Evolutionary conservation across 2,113 vertebrate genomes (phyloP), one percentile per base, ranked within the genome.

Genomic region (Elachura formosa): DNA sequence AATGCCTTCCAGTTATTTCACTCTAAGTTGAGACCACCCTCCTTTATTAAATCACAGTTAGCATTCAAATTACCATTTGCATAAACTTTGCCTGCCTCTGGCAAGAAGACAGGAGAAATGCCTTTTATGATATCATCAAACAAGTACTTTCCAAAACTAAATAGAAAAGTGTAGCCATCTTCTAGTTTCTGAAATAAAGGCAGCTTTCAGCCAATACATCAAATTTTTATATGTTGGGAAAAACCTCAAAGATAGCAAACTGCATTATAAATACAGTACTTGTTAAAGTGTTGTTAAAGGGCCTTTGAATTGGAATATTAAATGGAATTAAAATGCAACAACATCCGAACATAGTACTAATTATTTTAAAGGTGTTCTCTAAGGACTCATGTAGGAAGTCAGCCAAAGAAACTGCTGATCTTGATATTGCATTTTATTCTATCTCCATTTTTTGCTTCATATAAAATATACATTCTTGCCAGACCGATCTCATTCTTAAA

Each of bases 41-140:
- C 14, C 25, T 56, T 73, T 90, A 96, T 79, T 95, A 94, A 94
- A 74, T 91, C 82, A 73, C 45, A 91, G 74, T 20, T 26, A 4
- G 82, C 55, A 90, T 76, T 87, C 75, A 85, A 62, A 83, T 40
- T 76, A 49, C 69, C 46, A 91, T 94, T 96, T 96, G 78, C 84
- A 96, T 93, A 91, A 87, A 90, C 75, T 87, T 89, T 61, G 82
- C 78, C 41, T 56, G 84, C 92, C 87, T 85, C 84, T 93, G 74
- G 87, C 75, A 94, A 84, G 74, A 93, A 61, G n/a, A 64, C 14
- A 34, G 33, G 20, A 93, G 48, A 95, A 95, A 89, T 49, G 74
- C 5, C 41, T 94, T 91, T 87, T 67, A 73, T 84, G 56, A 93
- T 96, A 94, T 81, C 62, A 88, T 88, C 78, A 88, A 83, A 88